phyloP scores from a whole-genome alignment of 2,797 vertebrate species.

The Ctenopoma kingsleyae region DNA sequence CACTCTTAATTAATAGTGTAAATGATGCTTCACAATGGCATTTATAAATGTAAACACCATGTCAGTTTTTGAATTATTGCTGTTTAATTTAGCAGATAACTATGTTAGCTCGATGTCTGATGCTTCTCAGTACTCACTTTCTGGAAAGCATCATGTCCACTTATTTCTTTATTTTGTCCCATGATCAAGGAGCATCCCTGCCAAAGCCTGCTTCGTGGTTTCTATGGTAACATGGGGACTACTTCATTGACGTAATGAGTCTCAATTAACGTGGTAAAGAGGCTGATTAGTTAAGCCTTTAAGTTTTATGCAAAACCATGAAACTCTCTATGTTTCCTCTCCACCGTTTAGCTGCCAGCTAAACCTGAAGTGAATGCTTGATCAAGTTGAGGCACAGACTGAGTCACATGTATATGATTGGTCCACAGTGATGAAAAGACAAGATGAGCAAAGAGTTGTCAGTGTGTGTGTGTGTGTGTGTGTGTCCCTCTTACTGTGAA shows the following conservation, averaged over 20 bases:
- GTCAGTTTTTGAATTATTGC: conserved; percentile 7
- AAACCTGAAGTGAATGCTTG: conserved; percentile 71
- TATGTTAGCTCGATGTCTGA: conserved; percentile 5
- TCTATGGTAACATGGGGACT: conserved; percentile 78
- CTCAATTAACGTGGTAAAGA: conserved; percentile 79
- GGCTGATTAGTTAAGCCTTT: conserved; percentile 79
- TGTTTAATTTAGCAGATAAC: conserved; percentile 9
- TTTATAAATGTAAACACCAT: neutral
- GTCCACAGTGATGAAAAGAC: conserved; percentile 53
- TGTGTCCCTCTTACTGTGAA: conserved; percentile 9
- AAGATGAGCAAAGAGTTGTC: conserved; percentile 60
- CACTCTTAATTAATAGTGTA: neutral
- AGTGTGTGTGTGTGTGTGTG: conserved; percentile 27
- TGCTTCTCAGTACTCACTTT: conserved; percentile 3
- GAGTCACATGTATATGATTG: conserved; percentile 65
- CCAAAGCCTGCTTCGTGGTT: conserved; percentile 72
- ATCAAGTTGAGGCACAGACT: conserved; percentile 61
- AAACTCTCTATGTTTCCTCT: conserved; percentile 65
- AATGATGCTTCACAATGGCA: neutral
- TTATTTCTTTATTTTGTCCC: conserved; percentile 60
- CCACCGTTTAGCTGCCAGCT: conserved; percentile 66
- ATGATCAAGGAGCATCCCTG: conserved; percentile 57
- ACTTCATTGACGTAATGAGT: conserved; percentile 73
- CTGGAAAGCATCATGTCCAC: conserved; percentile 23
- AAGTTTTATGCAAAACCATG: conserved; percentile 72